phyloP scores from a whole-genome alignment of 2,888 invertebrate species.

The Bellardia pandia region DNA sequence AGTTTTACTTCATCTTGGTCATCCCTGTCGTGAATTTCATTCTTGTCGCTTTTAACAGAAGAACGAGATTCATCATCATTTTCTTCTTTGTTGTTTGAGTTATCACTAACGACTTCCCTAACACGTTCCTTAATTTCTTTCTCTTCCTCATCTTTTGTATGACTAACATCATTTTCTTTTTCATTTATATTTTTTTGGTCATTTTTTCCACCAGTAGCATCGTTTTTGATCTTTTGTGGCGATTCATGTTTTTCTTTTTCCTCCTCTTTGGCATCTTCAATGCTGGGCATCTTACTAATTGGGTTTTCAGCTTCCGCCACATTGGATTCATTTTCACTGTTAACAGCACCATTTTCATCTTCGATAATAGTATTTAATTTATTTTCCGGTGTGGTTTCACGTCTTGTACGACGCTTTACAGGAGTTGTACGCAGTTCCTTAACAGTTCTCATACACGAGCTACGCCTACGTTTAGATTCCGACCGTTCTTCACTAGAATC shows the following conservation, averaged over 20 bases:
- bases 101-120: slow-evolving; percentile 9
- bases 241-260: slow-evolving; percentile 67
- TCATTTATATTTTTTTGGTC: slow-evolving; percentile 76
- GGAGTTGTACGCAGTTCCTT: slow-evolving; percentile 74
- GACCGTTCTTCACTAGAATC: slow-evolving; percentile 77
- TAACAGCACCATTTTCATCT: slow-evolving; percentile 85
- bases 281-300: neutral
- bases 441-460: slow-evolving; percentile 75
- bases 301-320: slow-evolving; percentile 41
- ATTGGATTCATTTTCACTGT: slow-evolving; percentile 57
- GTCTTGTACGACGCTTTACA: slow-evolving; percentile 74
- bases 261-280: slow-evolving; percentile 36
- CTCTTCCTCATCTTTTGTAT: slow-evolving; percentile 12
- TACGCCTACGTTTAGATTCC: slow-evolving; percentile 69
- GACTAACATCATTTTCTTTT: slow-evolving; percentile 44
- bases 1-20: slow-evolving; percentile 65
- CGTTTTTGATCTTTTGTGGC: slow-evolving; percentile 72
- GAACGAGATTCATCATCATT: slow-evolving; percentile 48
- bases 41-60: slow-evolving; percentile 56
- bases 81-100: neutral
- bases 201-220: slow-evolving; percentile 71
- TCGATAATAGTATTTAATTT: slow-evolving; percentile 85
- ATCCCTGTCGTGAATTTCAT: slow-evolving; percentile 34
- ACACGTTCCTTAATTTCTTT: neutral
- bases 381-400: slow-evolving; percentile 83